Evolutionary conservation across 1,140 invertebrate species (phyloP).

Genomic region (Ceratina australensis): DNA sequence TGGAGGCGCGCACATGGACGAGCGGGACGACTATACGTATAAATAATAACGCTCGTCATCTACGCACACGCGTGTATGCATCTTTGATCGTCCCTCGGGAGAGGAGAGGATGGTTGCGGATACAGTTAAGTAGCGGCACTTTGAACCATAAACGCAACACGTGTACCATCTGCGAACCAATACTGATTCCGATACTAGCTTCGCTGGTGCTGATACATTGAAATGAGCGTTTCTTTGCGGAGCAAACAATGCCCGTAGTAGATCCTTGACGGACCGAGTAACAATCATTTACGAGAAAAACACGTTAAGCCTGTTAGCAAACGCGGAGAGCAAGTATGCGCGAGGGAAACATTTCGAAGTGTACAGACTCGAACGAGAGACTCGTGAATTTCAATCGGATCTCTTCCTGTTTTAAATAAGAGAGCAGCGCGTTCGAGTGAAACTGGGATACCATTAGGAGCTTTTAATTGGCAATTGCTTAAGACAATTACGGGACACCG

Average conservation of each 20-base stretch:
- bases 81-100: background rate
- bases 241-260: background rate
- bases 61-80: background rate
- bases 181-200: background rate
- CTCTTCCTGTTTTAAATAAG: too few species aligned
- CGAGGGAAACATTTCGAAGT: too few species aligned
- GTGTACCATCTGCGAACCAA: background rate
- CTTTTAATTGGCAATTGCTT: too few species aligned
- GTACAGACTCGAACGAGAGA: too few species aligned
- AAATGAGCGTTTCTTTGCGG: background rate
- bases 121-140: conserved; percentile 47
- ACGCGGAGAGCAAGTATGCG: too few species aligned
- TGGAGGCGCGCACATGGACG: background rate
- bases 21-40: background rate
- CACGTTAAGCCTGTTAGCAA: too few species aligned
- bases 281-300: too few species aligned
- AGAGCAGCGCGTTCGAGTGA: too few species aligned
- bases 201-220: background rate
- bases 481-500: too few species aligned
- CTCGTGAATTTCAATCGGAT: too few species aligned
- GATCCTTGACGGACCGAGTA: too few species aligned
- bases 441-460: too few species aligned
- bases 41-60: background rate
- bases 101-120: conserved; percentile 18
- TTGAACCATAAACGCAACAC: conserved; percentile 22